Evolutionary conservation across 2,888 invertebrate species (phyloP).

Genomic region (Cynaeus angustus): DNA sequence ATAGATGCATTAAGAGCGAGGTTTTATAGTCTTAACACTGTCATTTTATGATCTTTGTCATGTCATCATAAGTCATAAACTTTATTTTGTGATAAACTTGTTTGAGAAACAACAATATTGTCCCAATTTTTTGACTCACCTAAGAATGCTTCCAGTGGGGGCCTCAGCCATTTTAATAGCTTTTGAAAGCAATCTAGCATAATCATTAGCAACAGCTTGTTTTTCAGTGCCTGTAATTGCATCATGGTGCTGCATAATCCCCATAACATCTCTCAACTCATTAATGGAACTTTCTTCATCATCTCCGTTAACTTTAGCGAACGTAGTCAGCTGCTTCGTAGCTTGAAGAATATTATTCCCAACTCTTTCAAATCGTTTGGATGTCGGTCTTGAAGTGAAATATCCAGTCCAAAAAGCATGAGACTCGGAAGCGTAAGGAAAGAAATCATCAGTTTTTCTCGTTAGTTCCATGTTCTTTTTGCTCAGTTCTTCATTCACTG

Average conservation of each 20-base stretch:
- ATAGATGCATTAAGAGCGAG: too few relatives aligned
- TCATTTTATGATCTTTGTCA: too few relatives aligned
- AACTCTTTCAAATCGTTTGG: slow-evolving; percentile 83
- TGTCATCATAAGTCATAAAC: not conserved
- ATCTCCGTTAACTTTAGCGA: slow-evolving; percentile 72
- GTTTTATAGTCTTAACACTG: too few relatives aligned
- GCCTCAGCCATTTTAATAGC: slow-evolving; percentile 76
- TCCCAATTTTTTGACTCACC: too few relatives aligned
- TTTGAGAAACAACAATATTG: too few relatives aligned
- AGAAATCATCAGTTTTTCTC: slow-evolving; percentile 89
- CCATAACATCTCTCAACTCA: slow-evolving; percentile 81
- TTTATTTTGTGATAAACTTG: not conserved
- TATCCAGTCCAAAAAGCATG: slow-evolving; percentile 96
- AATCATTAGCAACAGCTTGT: slow-evolving; percentile 89
- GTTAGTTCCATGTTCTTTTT: slow-evolving; percentile 76
- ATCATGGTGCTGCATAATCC: slow-evolving; percentile 93
- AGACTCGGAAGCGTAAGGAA: slow-evolving; percentile 89
- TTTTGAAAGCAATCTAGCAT: slow-evolving; percentile 80
- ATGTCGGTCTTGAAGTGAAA: slow-evolving; percentile 86
- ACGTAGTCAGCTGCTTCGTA: slow-evolving; percentile 80
- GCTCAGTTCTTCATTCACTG: slow-evolving; percentile 77
- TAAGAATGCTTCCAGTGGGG: slow-evolving; percentile 35
- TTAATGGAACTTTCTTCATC: slow-evolving; percentile 69
- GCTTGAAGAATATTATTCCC: slow-evolving; percentile 85
- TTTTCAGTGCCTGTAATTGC: slow-evolving; percentile 90